Conservation (phyloP, 2,888 invertebrate genomes). For the Drymonia ruficornis region DNA sequence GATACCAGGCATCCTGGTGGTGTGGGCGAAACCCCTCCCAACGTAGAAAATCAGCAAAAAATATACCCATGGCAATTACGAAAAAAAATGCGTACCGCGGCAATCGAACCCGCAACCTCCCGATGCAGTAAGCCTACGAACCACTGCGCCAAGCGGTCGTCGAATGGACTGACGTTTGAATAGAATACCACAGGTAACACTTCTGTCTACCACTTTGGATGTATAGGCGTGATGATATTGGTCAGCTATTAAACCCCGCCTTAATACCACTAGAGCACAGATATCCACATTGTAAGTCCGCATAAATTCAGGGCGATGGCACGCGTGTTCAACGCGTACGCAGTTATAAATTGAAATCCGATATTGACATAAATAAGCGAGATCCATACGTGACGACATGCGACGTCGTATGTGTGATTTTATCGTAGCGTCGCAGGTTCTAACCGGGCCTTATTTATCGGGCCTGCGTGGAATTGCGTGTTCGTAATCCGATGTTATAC, state of each 20-base stretch:
- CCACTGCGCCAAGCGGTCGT: too few species aligned
- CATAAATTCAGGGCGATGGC: conserved; percentile 27
- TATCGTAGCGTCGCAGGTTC: conserved; percentile 45
- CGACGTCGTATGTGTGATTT: conserved; percentile 58
- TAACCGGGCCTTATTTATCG: conserved; percentile 59
- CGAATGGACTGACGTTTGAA: too few species aligned
- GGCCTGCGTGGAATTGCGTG: conserved; percentile 51
- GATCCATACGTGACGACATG: conserved; percentile 72
- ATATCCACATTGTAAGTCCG: conserved; percentile 26
- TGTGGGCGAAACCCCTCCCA: too few species aligned
- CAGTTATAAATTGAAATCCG: conserved; percentile 72
- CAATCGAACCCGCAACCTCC: too few species aligned
- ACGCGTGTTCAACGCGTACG: conserved; percentile 20
- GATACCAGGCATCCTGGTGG: too few species aligned
- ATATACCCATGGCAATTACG: too few species aligned
- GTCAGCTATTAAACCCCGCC: background rate
- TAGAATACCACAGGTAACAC: too few species aligned
- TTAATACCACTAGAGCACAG: conserved; percentile 4
- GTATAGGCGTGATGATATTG: too few species aligned
- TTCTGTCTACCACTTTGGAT: too few species aligned
- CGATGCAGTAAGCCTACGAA: too few species aligned
- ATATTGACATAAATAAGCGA: conserved; percentile 74
- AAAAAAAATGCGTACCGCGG: too few species aligned
- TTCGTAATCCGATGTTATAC: conserved; percentile 17
- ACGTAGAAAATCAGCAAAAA: too few species aligned